These are phyloP conservation scores for Calosoma granatense DNA, from an alignment of 1,140 invertebrate species.

Conservation along the genomic window DNA sequence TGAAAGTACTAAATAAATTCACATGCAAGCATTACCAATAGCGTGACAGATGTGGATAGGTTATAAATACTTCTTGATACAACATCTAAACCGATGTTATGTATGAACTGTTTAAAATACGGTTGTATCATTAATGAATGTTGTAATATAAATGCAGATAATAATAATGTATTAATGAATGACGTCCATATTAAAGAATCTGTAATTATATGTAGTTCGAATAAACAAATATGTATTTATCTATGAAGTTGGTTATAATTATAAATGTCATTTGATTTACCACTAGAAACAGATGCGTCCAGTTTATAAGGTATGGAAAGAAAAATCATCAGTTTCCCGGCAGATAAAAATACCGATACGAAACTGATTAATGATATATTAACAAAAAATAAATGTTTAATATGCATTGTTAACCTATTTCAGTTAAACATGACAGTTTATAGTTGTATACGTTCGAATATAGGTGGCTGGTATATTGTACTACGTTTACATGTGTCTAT, in stretches of 20 bases:
- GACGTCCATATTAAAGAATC: too few species aligned
- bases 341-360: not conserved
- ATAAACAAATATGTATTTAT: too few species aligned
- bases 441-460: too few species aligned
- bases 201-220: too few species aligned
- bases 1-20: not conserved
- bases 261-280: too few species aligned
- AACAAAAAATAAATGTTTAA: not conserved
- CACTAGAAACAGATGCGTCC: not conserved
- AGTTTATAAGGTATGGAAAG: not conserved
- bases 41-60: not conserved
- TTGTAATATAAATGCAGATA: too few species aligned
- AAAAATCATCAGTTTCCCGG: not conserved
- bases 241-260: too few species aligned
- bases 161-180: too few species aligned
- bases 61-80: not conserved
- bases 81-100: not conserved
- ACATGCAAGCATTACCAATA: not conserved
- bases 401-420: too few species aligned
- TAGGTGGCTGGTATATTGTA: too few species aligned
- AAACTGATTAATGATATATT: not conserved
- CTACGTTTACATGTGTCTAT: too few species aligned
- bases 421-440: too few species aligned
- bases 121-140: not conserved
- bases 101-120: not conserved